phyloP scores from a whole-genome alignment of 2,888 invertebrate genomes.

The Dermolepida albohirtum region DNA sequence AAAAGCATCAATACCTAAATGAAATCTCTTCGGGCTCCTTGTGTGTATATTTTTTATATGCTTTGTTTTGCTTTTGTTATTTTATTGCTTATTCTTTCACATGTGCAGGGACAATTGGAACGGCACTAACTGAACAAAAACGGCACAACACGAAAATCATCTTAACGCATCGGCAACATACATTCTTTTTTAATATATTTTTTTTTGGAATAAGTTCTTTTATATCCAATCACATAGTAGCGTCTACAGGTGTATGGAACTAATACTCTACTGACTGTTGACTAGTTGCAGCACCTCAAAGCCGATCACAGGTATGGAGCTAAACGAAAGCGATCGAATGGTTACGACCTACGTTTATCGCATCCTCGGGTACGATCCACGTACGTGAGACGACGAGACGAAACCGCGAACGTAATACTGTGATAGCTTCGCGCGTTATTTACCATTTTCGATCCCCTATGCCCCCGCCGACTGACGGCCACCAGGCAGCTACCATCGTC shows the following conservation, averaged over 20 bases:
- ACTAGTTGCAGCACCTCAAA: slow-evolving; percentile 61
- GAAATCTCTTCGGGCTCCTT: slow-evolving; percentile 46
- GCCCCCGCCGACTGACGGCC: slow-evolving; percentile 68
- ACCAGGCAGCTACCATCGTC: slow-evolving; percentile 71
- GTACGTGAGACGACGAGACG: slow-evolving; percentile 33
- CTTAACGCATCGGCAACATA: slow-evolving; percentile 55
- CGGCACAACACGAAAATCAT: slow-evolving; percentile 54
- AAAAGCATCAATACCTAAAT: slow-evolving; percentile 4
- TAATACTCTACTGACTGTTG: slow-evolving; percentile 67
- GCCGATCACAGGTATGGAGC: slow-evolving; percentile 58
- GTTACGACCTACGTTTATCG: slow-evolving; percentile 44
- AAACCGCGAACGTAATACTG: slow-evolving; percentile 45
- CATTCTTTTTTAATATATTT: slow-evolving; percentile 50
- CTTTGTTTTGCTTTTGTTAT: slow-evolving; percentile 20
- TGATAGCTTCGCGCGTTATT: slow-evolving; percentile 55
- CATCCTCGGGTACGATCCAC: slow-evolving; percentile 26
- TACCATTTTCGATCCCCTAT: slow-evolving; percentile 77
- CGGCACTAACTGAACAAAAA: slow-evolving; percentile 53
- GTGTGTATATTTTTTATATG: slow-evolving; percentile 54
- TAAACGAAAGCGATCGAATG: slow-evolving; percentile 47
- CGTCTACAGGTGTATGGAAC: slow-evolving; percentile 67
- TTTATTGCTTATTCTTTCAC: slow-evolving; percentile 43
- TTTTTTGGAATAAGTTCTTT: slow-evolving; percentile 15
- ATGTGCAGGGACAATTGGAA: slow-evolving; percentile 54
- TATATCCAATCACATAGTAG: slow-evolving; percentile 63